A percentile compares a stretch with the other conserved stretches of the same genome.
These are phyloP conservation scores for Helicolenus hilgendorfi DNA, from an alignment of 2,797 vertebrate species.

Conservation along the genomic window DNA sequence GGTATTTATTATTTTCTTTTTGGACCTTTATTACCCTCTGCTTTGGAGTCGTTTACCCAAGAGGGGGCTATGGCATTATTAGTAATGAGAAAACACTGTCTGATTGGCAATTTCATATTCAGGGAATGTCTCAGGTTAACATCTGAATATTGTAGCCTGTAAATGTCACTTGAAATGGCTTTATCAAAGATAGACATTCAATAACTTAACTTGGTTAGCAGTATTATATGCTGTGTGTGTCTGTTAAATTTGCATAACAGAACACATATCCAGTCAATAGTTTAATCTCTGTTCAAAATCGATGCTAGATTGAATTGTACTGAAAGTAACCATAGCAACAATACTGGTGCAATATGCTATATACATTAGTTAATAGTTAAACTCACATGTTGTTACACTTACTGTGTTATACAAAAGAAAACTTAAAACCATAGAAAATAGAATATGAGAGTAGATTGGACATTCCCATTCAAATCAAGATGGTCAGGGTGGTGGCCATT, in stretches of 20 bases:
- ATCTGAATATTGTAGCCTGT: neutral
- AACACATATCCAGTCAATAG: neutral
- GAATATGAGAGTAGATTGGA: too few species aligned
- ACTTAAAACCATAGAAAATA: too few species aligned
- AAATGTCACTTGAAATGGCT: conserved; percentile 11
- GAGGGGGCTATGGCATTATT: neutral
- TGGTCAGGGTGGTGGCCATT: rapidly evolving
- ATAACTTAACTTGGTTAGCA: neutral
- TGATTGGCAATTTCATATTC: conserved; percentile 8
- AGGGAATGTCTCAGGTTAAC: neutral
- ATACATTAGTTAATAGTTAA: neutral
- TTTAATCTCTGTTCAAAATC: neutral
- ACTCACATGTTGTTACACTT: neutral
- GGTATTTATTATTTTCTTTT: neutral
- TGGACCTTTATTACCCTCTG: conserved; percentile 5
- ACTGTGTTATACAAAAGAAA: neutral
- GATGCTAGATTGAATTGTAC: neutral
- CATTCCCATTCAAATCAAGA: too few species aligned
- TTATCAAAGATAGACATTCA: conserved; percentile 8
- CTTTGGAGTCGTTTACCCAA: neutral
- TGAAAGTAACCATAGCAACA: neutral
- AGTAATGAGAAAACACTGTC: neutral
- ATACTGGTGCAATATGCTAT: neutral
- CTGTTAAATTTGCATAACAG: neutral
- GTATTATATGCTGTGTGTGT: neutral